Evolutionary conservation across 2,888 invertebrate species (phyloP), one percentile per base, ranked within the genome.

Genomic region (Erynnis tages): DNA sequence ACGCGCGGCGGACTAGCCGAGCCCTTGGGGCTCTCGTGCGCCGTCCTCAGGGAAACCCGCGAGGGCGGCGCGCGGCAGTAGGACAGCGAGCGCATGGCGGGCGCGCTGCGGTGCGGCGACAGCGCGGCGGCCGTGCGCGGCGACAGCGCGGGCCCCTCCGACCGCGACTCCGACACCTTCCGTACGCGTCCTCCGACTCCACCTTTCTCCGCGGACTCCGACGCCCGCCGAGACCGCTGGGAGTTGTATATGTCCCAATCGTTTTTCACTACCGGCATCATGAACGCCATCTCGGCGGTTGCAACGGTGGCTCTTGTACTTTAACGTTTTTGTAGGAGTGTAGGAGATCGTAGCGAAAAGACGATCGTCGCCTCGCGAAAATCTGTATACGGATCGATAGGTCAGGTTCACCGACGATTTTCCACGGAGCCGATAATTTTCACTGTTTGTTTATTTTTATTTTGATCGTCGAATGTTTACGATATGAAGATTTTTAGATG

Each of bases 261-360:
- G 90, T 96, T 97, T 91, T 96, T 96, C 89, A 97, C 93, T 62
- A 97, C 96, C 54, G 96, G 97, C 95, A 97, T 96, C 96, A 96
- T 96, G 90, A 97, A 97, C 91, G 97, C 97, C 97, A 97, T 97
- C 84, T 82, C 85, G 82, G 71, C 82, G 85, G 66, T 67, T 73
- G 67, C 61, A 64, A 76, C 79, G 80, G 82, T 76, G 69, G 63
- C 75, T 83, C 86, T 76, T 83, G 68, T 61, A 71, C 67, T 68
- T 80, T 73, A 80, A 83, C 87, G 88, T 88, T 80, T 87, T 88
- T 79, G 79, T 66, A 69, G 65, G 65, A 66, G 66, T 79, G 63
- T 59, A 66, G 72, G 61, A 69, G 65, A 13, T 19, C 41, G 69
- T 72, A 64, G 61, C 64, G 58, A 66, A 61, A 69, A 72, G 67